These are phyloP conservation scores for Platysternon megacephalum DNA, from an alignment of 2,113 vertebrate genomes.

Conservation along the genomic window DNA sequence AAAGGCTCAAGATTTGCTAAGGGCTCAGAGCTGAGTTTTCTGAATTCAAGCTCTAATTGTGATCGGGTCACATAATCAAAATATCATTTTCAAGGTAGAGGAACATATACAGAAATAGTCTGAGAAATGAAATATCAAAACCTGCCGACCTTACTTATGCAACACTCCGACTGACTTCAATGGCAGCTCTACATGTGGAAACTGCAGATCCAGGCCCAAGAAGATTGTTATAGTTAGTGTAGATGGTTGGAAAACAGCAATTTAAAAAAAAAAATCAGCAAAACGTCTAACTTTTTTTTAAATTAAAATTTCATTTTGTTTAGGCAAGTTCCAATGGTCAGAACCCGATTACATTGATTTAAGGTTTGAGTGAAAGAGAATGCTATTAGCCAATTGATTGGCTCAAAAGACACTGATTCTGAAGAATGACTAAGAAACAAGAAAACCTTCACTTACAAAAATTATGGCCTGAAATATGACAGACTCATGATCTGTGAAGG, in stretches of 20 bases:
- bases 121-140: not conserved
- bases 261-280: not conserved
- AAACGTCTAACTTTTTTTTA: not conserved
- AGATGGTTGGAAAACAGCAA: not conserved
- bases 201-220: not conserved
- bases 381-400: conserved; percentile 34
- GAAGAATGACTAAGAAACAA: conserved; percentile 40
- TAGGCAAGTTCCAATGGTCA: not conserved
- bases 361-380: not conserved
- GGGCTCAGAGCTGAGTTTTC: not conserved
- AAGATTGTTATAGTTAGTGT: not conserved
- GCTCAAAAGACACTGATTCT: conserved; percentile 25
- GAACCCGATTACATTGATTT: not conserved
- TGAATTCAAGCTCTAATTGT: not conserved
- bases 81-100: not conserved
- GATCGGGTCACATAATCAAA: not conserved
- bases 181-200: not conserved
- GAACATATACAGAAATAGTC: not conserved
- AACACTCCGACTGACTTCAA: not conserved
- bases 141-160: not conserved
- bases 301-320: not conserved
- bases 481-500: conserved; percentile 20
- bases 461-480: not conserved
- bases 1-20: not conserved
- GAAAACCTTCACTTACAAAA: conserved; percentile 24